Conservation (phyloP, 2,113 vertebrate genomes). For the Sardina pilchardus region DNA sequence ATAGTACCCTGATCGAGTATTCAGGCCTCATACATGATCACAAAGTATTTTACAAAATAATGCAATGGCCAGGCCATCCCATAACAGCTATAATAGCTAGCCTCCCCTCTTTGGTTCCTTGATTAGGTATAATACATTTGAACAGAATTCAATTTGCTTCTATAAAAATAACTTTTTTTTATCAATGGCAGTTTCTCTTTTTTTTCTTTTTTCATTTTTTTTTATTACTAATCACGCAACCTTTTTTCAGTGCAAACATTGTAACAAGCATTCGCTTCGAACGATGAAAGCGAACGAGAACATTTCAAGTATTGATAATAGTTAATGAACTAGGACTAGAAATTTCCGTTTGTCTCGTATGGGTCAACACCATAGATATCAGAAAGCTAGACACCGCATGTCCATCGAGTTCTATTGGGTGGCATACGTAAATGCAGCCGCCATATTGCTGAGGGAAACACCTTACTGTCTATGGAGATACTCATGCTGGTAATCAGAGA, state of each 20-base stretch:
- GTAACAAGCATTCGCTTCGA: slow-evolving; percentile 87
- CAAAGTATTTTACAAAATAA: slow-evolving; percentile 78
- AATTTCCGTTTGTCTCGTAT: slow-evolving; percentile 81
- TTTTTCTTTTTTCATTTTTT: slow-evolving; percentile 40
- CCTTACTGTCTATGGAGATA: no score
- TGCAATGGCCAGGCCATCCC: slow-evolving; percentile 76
- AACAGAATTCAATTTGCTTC: slow-evolving; percentile 86
- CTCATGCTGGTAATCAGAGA: no score
- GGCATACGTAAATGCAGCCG: no score
- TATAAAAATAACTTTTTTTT: slow-evolving; percentile 92
- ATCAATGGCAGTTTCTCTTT: slow-evolving; percentile 87
- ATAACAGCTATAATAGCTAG: slow-evolving; percentile 86
- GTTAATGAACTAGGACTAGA: slow-evolving; percentile 73
- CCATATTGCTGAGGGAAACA: no score
- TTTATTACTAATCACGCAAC: slow-evolving; percentile 80
- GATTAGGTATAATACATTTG: slow-evolving; percentile 90
- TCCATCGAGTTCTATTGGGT: no score
- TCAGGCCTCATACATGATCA: slow-evolving; percentile 83
- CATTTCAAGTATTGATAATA: slow-evolving; percentile 89
- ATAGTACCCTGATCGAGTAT: slow-evolving; percentile 88
- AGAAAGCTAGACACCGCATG: no score
- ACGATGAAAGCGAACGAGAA: slow-evolving; percentile 85
- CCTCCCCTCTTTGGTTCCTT: slow-evolving; percentile 98
- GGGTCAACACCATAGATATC: slow-evolving; percentile 86
- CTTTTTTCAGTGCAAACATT: slow-evolving; percentile 97